phyloP scores from a whole-genome alignment of 1,140 invertebrate genomes.

The Leptestheria dahalacensis region DNA sequence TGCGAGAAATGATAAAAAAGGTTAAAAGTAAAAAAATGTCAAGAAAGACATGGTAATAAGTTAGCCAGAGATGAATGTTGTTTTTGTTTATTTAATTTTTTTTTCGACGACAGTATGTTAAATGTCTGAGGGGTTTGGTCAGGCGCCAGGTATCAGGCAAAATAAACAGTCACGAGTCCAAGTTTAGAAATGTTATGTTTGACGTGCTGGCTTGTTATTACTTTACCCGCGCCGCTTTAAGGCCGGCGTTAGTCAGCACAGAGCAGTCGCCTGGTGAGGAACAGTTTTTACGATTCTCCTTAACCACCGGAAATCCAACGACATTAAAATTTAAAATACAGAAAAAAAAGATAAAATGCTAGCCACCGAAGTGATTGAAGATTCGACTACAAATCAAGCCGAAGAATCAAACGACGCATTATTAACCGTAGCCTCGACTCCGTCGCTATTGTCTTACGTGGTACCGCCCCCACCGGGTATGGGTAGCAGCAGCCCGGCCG shows the following conservation, averaged over 20 bases:
- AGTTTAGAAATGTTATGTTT: not conserved
- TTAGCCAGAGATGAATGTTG: too few species aligned
- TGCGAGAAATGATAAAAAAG: too few species aligned
- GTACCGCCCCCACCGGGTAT: not conserved
- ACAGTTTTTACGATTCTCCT: not conserved
- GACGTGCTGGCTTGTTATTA: not conserved
- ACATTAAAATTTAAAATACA: not conserved
- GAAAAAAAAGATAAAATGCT: not conserved
- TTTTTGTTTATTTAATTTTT: too few species aligned
- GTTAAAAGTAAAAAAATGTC: too few species aligned
- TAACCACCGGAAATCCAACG: not conserved
- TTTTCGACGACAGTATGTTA: too few species aligned
- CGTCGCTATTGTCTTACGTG: not conserved
- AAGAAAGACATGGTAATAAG: too few species aligned
- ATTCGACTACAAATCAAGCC: too few species aligned
- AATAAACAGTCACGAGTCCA: not conserved
- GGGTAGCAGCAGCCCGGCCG: not conserved
- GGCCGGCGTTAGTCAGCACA: too few species aligned
- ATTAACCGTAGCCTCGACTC: not conserved
- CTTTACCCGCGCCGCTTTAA: too few species aligned
- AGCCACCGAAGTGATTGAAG: too few species aligned
- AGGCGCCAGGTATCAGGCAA: not conserved
- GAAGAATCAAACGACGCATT: not conserved
- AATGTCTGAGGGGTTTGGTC: not conserved
- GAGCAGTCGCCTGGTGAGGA: too few species aligned